phyloP scores from a whole-genome alignment of 2,113 vertebrate species.

The Pluvialis apricaria region DNA sequence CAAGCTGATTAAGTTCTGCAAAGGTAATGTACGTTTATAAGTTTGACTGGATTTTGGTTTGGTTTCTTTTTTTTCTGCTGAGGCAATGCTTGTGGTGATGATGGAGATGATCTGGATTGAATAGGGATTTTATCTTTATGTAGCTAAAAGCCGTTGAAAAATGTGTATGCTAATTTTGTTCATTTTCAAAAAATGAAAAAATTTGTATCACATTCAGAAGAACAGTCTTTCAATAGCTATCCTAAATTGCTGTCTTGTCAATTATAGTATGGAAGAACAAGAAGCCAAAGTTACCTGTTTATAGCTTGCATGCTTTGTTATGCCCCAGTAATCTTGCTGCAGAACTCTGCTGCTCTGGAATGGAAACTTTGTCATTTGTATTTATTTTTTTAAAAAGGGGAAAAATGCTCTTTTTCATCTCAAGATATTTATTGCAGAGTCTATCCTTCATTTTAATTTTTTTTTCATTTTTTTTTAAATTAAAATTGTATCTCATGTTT shows the following conservation, averaged over 20 bases:
- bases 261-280: background rate
- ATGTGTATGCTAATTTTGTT: background rate
- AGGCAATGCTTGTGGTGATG: background rate
- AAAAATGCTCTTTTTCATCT: background rate
- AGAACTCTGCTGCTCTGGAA: background rate
- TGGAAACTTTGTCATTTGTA: background rate
- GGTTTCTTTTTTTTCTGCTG: background rate
- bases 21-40: background rate
- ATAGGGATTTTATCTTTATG: background rate
- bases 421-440: background rate
- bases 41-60: background rate
- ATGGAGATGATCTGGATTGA: background rate
- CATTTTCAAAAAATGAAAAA: background rate
- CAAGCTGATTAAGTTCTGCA: background rate
- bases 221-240: background rate
- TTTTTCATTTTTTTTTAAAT: background rate
- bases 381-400: background rate
- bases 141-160: background rate
- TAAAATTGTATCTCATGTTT: background rate
- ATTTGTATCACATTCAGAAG: accelerated
- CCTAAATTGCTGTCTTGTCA: background rate
- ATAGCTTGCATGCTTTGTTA: background rate
- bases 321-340: background rate
- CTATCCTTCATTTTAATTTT: background rate
- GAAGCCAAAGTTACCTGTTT: background rate